Evolutionary conservation across 2,888 invertebrate species (phyloP), one percentile per base, ranked within the genome.

Genomic region (Thecophora atra): DNA sequence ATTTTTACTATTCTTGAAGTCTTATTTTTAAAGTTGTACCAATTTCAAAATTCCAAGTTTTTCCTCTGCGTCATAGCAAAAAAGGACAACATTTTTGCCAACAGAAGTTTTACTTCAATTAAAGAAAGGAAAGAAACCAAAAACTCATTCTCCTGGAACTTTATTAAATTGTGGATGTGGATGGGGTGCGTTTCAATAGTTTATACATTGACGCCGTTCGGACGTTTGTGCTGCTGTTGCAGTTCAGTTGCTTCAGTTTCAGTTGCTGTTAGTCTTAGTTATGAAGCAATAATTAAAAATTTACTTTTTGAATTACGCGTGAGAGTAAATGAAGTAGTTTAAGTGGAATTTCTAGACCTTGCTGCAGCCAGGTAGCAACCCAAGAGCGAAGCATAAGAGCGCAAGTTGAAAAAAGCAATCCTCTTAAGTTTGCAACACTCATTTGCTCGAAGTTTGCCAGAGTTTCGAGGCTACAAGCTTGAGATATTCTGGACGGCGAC

Each of bases 281-380:
- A 42, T 69, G 8, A 63, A 62, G 42, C 62, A 52, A 70, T 58
- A 63, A 70, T 52, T 70, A 70, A 51, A 70, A 62, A 70, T 70
- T 63, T 63, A 63, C 70, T 52, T 70, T 70, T 58, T 15, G 63
- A 52, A 70, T 70, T 70, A 70, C 63, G 37, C 37, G 70, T 70
- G 52, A 62, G 63, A 37, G 52, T 30, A 63, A 70, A 70, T 70
- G 52, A 70, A 70, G 62, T 70, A 52, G 62, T 52, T 60, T 51
- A 63, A 63, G 70, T 63, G 70, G 37, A 56, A 19, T 67, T 21
- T 17, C 11, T 6, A 60, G 2, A n/a, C 1, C 2, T 37, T 37
- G 0, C 37, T 37, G 1, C 11, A 37, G 37, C 54, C 19, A 42
- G 13, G 62, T 21, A 3, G 62, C 62, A 28, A 15, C 1, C 3